phyloP scores from a whole-genome alignment of 2,888 invertebrate species.

The Campoplex capitator region DNA sequence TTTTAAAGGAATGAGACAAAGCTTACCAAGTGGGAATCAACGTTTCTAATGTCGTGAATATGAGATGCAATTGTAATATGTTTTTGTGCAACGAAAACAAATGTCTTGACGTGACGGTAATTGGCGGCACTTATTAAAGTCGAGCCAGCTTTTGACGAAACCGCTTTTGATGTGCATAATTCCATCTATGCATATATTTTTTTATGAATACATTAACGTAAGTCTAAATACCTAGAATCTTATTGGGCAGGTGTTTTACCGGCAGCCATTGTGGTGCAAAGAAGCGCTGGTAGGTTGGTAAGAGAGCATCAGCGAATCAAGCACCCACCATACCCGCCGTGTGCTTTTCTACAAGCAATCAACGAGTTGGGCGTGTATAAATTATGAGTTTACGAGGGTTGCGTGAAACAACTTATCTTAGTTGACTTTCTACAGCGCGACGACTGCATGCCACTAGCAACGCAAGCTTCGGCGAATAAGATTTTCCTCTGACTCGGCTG shows the following conservation, averaged over 20 bases:
- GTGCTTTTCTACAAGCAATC: constrained; percentile 46
- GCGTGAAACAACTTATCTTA: constrained; percentile 14
- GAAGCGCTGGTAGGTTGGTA: constrained; percentile 16
- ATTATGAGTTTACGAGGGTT: constrained; percentile 66
- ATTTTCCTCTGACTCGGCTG: constrained; percentile 18
- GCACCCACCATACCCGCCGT: constrained; percentile 31
- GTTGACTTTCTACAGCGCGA: constrained; percentile 4
- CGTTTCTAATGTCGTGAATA: constrained; percentile 26
- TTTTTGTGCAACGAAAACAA: constrained; percentile 39
- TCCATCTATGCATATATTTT: constrained; percentile 8
- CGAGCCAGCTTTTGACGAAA: constrained; percentile 42
- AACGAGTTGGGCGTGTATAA: constrained; percentile 74
- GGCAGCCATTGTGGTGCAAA: constrained; percentile 74
- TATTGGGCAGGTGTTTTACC: constrained; percentile 50
- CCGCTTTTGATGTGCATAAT: constrained; percentile 13
- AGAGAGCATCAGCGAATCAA: constrained; percentile 71
- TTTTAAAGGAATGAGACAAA: not conserved
- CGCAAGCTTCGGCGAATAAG: constrained; percentile 20
- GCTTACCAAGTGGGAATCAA: constrained; percentile 34
- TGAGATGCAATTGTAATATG: not conserved
- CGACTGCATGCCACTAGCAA: constrained; percentile 36
- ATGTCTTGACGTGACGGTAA: constrained; percentile 17
- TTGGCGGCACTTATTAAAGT: constrained; percentile 57
- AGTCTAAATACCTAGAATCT: not conserved
- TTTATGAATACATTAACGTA: not conserved